These are phyloP conservation scores for Eristalis pertinax DNA, from an alignment of 2,888 invertebrate species.

Conservation along the genomic window DNA sequence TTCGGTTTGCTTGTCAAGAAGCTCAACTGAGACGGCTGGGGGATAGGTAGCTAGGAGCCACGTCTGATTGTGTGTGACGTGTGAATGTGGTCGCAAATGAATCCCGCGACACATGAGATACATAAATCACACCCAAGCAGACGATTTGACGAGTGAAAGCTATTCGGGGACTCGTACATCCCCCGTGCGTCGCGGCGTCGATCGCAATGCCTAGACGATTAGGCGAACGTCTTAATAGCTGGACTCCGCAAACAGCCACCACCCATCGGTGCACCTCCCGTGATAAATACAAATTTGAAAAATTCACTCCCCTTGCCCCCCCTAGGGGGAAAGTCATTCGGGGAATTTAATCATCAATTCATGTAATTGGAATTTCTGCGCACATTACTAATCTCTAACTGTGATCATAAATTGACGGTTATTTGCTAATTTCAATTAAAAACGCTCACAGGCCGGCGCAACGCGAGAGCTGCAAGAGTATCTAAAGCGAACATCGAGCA, in stretches of 20 bases:
- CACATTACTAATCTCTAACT: conserved; percentile 69
- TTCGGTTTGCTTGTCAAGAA: not conserved
- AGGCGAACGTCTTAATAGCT: not conserved
- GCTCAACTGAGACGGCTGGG: too few relatives aligned
- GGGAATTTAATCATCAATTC: conserved; percentile 65
- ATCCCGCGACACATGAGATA: not conserved
- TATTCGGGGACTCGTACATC: not conserved
- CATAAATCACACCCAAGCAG: not conserved
- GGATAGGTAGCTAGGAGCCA: not conserved
- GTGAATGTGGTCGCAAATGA: not conserved
- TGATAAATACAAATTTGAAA: not conserved
- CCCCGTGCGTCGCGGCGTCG: not conserved
- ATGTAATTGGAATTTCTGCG: conserved; percentile 67
- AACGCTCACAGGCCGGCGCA: conserved; percentile 30
- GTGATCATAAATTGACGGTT: conserved; percentile 71
- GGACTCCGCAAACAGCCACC: not conserved
- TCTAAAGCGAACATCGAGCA: conserved; percentile 66
- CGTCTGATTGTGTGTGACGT: not conserved
- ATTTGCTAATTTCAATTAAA: conserved; percentile 73
- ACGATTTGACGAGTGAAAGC: not conserved
- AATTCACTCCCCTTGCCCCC: not conserved
- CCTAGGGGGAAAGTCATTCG: conserved; percentile 35
- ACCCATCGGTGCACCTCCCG: not conserved
- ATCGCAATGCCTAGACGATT: not conserved
- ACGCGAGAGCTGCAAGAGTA: conserved; percentile 33